Percentiles rank a stretch among this genome's conserved stretches.
These are phyloP conservation scores for Sapajus apella DNA, from an alignment of 2,113 vertebrate genomes.

Conservation along the genomic window DNA sequence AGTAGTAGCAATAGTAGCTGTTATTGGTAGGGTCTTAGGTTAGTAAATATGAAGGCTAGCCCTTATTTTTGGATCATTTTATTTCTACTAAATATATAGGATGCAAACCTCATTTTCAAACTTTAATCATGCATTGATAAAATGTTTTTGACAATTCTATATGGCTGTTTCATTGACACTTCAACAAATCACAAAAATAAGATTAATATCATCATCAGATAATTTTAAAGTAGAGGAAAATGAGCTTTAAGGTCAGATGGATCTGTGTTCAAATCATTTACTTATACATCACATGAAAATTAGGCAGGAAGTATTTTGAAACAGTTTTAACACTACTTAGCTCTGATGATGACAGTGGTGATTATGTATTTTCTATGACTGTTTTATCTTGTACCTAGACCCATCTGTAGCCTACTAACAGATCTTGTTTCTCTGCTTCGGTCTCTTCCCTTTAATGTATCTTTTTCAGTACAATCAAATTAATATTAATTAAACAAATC, in stretches of 20 bases:
- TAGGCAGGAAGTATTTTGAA: neutral
- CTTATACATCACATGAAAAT: neutral
- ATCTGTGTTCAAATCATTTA: neutral
- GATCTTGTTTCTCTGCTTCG: neutral
- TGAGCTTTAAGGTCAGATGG: neutral
- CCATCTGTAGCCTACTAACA: neutral
- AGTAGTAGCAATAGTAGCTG: neutral
- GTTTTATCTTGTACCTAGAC: neutral
- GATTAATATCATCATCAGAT: neutral
- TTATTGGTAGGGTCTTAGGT: neutral
- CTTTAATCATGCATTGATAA: neutral
- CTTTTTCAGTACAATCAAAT: neutral
- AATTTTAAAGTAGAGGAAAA: neutral
- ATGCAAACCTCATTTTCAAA: neutral
- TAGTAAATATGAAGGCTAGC: neutral
- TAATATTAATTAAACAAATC: slow-evolving; percentile 37
- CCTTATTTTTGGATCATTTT: neutral
- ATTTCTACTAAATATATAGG: neutral
- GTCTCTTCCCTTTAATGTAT: neutral
- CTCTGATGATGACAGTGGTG: neutral
- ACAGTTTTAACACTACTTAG: neutral
- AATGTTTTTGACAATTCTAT: neutral
- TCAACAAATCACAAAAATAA: neutral
- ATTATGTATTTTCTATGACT: neutral
- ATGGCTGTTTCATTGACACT: neutral